These are phyloP conservation scores for Pegoplata infirma DNA, from an alignment of 2,888 invertebrate species.

Conservation along the genomic window DNA sequence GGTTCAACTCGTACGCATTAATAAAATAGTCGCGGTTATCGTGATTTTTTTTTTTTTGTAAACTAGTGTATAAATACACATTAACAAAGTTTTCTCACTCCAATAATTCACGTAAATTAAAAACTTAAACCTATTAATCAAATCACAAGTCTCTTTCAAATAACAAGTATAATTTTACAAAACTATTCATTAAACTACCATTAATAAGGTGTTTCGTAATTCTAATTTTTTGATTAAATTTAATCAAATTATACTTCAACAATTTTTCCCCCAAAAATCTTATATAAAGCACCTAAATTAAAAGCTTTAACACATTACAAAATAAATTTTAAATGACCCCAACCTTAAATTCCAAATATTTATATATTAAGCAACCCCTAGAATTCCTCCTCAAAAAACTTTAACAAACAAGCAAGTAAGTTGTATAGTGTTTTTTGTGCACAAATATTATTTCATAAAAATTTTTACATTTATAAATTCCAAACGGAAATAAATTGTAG, in stretches of 20 bases:
- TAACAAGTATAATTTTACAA: too few relatives aligned
- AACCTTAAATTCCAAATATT: background rate
- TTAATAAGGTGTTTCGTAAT: background rate
- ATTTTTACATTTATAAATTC: too few relatives aligned
- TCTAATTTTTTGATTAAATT: conserved; percentile 27
- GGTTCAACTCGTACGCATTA: too few relatives aligned
- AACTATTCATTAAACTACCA: background rate
- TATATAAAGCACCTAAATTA: conserved; percentile 44
- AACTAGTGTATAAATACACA: too few relatives aligned
- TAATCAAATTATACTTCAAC: conserved; percentile 10
- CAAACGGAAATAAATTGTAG: conserved; percentile 27
- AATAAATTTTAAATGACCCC: conserved; percentile 4
- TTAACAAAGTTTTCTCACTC: too few relatives aligned
- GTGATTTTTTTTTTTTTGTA: too few relatives aligned
- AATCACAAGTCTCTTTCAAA: too few relatives aligned
- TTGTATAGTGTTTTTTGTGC: background rate
- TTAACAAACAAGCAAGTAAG: background rate
- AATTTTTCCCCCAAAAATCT: conserved; percentile 1
- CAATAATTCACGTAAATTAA: too few relatives aligned
- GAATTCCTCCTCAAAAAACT: background rate
- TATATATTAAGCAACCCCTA: conserved; percentile 9
- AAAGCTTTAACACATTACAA: conserved; percentile 34
- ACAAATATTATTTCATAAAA: conserved; percentile 5
- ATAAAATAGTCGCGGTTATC: too few relatives aligned
- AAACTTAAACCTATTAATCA: too few relatives aligned